A percentile compares a stretch with the other conserved stretches of the same genome.
Evolutionary conservation across 2,797 vertebrate species (phyloP).

Genomic region (Cyprinella venusta): DNA sequence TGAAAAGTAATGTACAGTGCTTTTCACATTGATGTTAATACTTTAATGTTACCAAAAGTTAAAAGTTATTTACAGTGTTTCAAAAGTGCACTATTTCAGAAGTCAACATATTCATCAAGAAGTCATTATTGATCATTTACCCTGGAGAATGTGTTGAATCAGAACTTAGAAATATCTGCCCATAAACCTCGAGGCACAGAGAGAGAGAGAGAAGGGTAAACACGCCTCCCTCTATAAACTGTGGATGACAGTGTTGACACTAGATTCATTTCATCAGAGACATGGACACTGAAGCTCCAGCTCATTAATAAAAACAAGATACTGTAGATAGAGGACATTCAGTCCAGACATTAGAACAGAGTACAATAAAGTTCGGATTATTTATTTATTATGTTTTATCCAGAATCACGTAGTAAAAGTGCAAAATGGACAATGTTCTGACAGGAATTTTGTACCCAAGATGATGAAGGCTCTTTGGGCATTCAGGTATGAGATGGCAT

Average conservation of each 20-base stretch:
- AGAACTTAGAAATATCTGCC: background rate
- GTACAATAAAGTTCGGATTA: background rate
- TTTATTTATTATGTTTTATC: conserved; percentile 10
- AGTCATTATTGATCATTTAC: background rate
- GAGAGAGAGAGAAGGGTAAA: background rate
- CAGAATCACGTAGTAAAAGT: background rate
- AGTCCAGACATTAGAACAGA: background rate
- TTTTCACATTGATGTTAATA: background rate
- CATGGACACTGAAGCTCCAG: conserved; percentile 6
- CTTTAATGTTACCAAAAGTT: background rate
- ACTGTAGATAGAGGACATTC: background rate
- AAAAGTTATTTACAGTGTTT: background rate
- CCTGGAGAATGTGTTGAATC: conserved; percentile 6
- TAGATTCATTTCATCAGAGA: conserved; percentile 1
- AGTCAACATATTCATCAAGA: background rate
- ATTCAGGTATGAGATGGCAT: conserved; percentile 23
- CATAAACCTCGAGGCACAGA: background rate
- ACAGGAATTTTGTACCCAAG: conserved; percentile 3
- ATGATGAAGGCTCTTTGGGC: conserved; percentile 7
- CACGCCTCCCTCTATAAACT: conserved; percentile 34
- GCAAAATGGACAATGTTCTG: conserved; percentile 21
- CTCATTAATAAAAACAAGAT: background rate
- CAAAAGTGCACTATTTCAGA: background rate
- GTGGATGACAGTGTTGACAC: background rate
- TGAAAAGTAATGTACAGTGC: background rate